Percentiles rank a stretch among this genome's conserved stretches.
phyloP scores from a whole-genome alignment of 2,113 vertebrate genomes.

The Echinops telfairi region DNA sequence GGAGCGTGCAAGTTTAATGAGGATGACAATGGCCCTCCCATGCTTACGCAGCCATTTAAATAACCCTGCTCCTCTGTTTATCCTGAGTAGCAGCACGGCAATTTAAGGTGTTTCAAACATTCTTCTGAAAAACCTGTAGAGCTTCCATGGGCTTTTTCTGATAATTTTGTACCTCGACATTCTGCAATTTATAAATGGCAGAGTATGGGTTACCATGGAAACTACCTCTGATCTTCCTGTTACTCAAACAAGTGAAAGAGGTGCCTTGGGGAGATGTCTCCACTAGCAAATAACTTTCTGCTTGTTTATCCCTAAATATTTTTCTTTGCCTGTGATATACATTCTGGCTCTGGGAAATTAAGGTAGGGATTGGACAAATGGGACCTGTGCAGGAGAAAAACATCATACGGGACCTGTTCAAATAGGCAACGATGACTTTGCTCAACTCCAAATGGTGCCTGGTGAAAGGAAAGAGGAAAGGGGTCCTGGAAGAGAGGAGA shows the following conservation, averaged over 20 bases:
- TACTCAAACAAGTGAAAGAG: constrained; percentile 32
- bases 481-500: background rate
- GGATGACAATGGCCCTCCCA: constrained; percentile 66
- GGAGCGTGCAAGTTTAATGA: constrained; percentile 80
- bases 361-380: background rate
- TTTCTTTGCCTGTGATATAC: background rate
- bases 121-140: constrained; percentile 52
- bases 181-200: constrained; percentile 45
- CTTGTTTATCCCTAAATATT: background rate
- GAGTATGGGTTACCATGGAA: constrained; percentile 30
- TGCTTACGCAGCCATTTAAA: constrained; percentile 71
- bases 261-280: background rate
- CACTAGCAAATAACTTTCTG: background rate
- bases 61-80: constrained; percentile 76
- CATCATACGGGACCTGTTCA: background rate
- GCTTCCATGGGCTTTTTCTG: constrained; percentile 39
- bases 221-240: constrained; percentile 49
- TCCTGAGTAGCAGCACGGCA: constrained; percentile 33
- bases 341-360: background rate
- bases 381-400: background rate
- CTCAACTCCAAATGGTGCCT: background rate
- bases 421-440: background rate
- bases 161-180: background rate
- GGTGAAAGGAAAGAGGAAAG: background rate
- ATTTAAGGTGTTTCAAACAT: constrained; percentile 55